These are phyloP conservation scores for Garrulus glandarius DNA, from an alignment of 2,797 vertebrate genomes.

Conservation along the genomic window DNA sequence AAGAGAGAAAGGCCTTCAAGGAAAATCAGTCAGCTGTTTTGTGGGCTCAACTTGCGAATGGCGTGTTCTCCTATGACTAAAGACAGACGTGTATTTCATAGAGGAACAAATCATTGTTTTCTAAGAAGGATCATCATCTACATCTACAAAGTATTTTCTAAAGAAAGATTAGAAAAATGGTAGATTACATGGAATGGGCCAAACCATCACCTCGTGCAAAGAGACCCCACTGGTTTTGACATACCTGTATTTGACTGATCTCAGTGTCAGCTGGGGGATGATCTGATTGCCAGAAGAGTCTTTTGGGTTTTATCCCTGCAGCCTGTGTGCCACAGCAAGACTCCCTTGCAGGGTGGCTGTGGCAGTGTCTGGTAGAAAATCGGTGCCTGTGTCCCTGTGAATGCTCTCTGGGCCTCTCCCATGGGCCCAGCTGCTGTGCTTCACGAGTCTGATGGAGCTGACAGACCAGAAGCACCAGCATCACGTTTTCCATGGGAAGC, in stretches of 20 bases:
- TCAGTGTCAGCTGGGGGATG: background rate
- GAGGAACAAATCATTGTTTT: background rate
- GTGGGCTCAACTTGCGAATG: background rate
- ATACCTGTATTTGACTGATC: background rate
- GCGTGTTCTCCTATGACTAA: background rate
- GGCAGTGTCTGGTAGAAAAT: background rate
- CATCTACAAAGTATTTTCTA: background rate
- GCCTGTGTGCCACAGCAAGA: fast-evolving
- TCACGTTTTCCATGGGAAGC: background rate
- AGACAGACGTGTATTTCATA: background rate
- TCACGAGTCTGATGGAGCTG: background rate
- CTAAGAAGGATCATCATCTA: background rate
- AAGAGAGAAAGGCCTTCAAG: background rate
- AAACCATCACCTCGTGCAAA: background rate
- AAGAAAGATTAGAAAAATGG: background rate
- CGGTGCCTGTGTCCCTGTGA: fast-evolving
- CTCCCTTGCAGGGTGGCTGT: background rate
- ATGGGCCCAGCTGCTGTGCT: background rate
- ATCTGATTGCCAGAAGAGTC: background rate
- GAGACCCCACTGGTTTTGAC: background rate
- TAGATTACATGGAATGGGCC: background rate
- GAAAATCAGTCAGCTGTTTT: background rate
- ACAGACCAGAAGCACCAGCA: background rate
- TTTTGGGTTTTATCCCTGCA: background rate
- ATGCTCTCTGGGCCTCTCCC: background rate